Evolutionary conservation across 2,797 vertebrate species (phyloP).

Genomic region (Melanotaenia trifasciata): DNA sequence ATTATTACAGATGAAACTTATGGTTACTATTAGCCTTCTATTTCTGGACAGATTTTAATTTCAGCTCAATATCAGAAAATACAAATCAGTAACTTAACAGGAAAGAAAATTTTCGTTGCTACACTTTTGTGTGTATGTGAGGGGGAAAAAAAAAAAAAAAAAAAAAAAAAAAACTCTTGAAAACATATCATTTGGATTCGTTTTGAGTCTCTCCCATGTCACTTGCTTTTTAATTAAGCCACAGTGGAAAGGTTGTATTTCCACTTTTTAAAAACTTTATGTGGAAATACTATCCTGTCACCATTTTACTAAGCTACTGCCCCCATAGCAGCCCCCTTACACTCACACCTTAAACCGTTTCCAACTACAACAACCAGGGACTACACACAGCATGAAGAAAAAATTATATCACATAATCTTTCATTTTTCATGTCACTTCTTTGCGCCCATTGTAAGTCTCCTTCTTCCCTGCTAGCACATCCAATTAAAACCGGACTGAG

Average conservation of each 20-base stretch:
- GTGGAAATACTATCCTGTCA: constrained; percentile 63
- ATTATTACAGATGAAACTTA: constrained; percentile 27
- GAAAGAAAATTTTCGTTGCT: constrained; percentile 37
- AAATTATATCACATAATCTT: constrained; percentile 46
- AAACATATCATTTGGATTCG: constrained; percentile 55
- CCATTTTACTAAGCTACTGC: constrained; percentile 44
- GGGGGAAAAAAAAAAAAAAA: neutral
- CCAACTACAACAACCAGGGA: constrained; percentile 72
- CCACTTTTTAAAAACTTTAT: constrained; percentile 63
- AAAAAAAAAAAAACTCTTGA: constrained; percentile 20
- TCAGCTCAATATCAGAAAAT: constrained; percentile 51
- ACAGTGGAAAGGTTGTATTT: constrained; percentile 43
- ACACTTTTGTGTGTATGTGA: constrained; percentile 2
- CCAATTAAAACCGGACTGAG: constrained; percentile 59
- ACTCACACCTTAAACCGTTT: constrained; percentile 42
- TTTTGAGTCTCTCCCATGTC: constrained; percentile 53
- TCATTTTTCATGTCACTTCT: constrained; percentile 34
- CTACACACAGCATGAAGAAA: constrained; percentile 51
- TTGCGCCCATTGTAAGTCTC: constrained; percentile 28
- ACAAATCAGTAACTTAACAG: constrained; percentile 54
- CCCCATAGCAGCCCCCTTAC: constrained; percentile 44
- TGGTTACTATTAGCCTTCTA: constrained; percentile 41
- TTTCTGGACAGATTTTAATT: constrained; percentile 37
- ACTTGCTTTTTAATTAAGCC: constrained; percentile 69
- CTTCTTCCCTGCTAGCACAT: constrained; percentile 58